Conservation (phyloP, 2,888 invertebrate species). For the Euzetes globulus region DNA sequence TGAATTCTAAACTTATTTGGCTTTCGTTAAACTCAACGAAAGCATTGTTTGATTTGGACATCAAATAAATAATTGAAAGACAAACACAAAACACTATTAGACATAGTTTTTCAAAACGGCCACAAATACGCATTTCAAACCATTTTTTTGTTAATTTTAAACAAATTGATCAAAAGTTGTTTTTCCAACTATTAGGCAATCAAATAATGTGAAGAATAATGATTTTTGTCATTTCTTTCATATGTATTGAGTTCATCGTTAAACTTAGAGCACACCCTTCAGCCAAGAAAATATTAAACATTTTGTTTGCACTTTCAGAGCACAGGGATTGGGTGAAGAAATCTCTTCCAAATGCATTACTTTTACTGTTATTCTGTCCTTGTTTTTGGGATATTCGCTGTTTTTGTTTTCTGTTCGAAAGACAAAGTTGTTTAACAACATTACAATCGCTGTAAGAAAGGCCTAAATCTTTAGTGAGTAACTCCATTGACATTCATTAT, state of each 20-base stretch:
- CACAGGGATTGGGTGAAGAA: too few species aligned
- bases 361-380: background rate
- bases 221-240: background rate
- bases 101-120: background rate
- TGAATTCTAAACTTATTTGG: background rate
- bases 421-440: background rate
- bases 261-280: background rate
- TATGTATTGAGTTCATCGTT: background rate
- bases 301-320: too few species aligned
- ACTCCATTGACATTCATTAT: too few species aligned
- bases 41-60: background rate
- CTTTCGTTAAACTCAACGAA: background rate
- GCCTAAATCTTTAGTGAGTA: background rate
- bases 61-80: background rate
- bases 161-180: background rate
- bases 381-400: background rate
- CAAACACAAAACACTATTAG: background rate
- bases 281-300: background rate
- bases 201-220: background rate
- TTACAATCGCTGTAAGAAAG: background rate
- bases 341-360: background rate
- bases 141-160: background rate
- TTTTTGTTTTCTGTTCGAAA: background rate
- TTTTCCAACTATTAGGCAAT: background rate
- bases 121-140: slow-evolving; percentile 11